Evolutionary conservation across 2,888 invertebrate species (phyloP), one percentile per base, ranked within the genome.

Genomic region (Scaptomyza cyrtandrae): DNA sequence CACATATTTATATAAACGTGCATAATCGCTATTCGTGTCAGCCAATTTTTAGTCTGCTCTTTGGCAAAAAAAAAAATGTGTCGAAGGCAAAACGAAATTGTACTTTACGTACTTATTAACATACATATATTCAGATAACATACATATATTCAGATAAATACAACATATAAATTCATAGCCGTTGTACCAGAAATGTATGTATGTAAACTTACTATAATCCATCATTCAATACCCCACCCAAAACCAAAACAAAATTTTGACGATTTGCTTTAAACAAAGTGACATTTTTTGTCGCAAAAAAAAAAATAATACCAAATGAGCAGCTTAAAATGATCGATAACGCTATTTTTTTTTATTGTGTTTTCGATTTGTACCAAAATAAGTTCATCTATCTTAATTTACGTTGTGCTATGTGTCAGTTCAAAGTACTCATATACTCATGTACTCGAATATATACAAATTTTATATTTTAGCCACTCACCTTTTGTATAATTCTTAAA

Each of bases 401-500:
- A n/a, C 31, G 27, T 50, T 73, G 58, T 66, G 56, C 64, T 72
- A 50, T 66, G 75, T 64, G 66, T 58, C 61, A 60, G 50, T 58
- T 48, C 48, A 41, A 31, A 44, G 37, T 27, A 16, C 50, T 13
- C 2, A n/a, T 35, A 44, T 41, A 58, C 48, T 41, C 29, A 71
- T 56, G 48, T 74, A 71, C 60, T 75, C 78, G 55, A 74, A 76
- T 16, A 16, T 41, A 9, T 16, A 16, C 16, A 71, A 48, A 39
- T 56, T 55, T 33, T 56, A 29, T 62, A 9, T 49, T 75, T 62
- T 37, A 35, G 37, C 10, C 13, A 31, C 24, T 35, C 14, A 48
- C 19, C 74, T 75, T 73, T 75, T 75, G 78, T 75, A 74, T 56
- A 54, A 69, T 73, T 78, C 61, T 75, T 78, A 75, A 41, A 63